phyloP scores from a whole-genome alignment of 2,888 invertebrate species.

The Heteropelma amictum region DNA sequence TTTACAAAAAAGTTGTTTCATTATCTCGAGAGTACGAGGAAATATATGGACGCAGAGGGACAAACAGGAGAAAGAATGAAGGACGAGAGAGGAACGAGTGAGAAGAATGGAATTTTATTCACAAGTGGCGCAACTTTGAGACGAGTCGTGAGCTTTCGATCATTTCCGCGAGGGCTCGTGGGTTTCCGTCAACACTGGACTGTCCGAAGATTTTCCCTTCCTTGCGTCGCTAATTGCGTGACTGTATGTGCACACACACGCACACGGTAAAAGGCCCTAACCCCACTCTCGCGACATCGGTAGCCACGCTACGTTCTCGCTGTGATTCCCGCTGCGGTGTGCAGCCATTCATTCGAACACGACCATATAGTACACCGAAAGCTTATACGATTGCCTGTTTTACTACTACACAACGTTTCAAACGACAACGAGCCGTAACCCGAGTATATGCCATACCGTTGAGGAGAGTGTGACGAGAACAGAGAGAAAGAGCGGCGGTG shows the following conservation, averaged over 20 bases:
- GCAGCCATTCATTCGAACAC: conserved; percentile 67
- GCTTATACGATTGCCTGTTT: conserved; percentile 10
- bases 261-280: not conserved
- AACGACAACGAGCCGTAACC: conserved; percentile 33
- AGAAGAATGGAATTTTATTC: conserved; percentile 69
- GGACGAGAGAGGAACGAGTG: not conserved
- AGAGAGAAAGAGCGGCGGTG: conserved; percentile 44
- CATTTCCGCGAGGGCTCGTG: conserved; percentile 37
- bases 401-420: conserved; percentile 41
- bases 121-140: conserved; percentile 65
- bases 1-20: no score
- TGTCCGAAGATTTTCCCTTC: conserved; percentile 26
- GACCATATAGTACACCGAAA: not conserved
- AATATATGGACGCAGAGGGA: not conserved
- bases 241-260: no score
- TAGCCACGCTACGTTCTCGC: not conserved
- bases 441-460: conserved; percentile 17
- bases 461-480: not conserved
- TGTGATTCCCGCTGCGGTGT: conserved; percentile 47
- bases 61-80: not conserved
- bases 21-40: not conserved
- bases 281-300: not conserved
- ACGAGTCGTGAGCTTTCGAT: conserved; percentile 58
- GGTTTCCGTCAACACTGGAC: conserved; percentile 32
- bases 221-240: conserved; percentile 34